Base-by-base conservation (phyloP, 1,140 invertebrate species). In the Drosophila carrolli region DNA sequence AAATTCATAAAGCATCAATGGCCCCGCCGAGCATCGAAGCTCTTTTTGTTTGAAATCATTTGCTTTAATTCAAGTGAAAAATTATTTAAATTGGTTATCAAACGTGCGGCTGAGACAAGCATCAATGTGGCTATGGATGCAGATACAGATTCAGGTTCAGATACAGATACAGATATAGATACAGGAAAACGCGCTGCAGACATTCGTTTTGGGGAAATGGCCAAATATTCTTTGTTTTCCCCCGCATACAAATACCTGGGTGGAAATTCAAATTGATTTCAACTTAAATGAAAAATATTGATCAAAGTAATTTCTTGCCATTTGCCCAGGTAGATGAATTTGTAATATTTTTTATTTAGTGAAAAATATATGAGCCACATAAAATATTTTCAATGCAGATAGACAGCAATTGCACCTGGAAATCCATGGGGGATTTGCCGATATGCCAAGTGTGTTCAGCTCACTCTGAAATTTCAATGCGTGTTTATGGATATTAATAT, bases 61-160 rank as follows among this genome's bases (percentile, higher is more conserved):
- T 83, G 83, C 65, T 88, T 88, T 88, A 88, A 88, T 88, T 88
- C 83, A 88, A 88, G 83, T 89, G 83, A 88, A 88, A 88, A 89
- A 88, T 88, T 88, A 88, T 88, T 88, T 88, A 88, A 88, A 88
- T 88, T 88, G 83, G 60, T 89, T 89, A 89, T 89, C 83, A 88
- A 83, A 82, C 74, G 82, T 85, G 77, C 81, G 59, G 48, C 61
- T 56, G 58, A 70, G 62, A 70, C 51, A 60, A 44, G 55, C 72
- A 58, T 66, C 60, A 32, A 40, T 66, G 35, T 29, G 47, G 35
- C 41, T 48, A 41, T 37, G 47, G 46, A 55, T 56, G 47, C 65
- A 76, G 37, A 54, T 51, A 63, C 29, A 46, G 40, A 41, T 46
- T 46, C 16, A 35, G 41, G 4, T 35, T 35, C 9, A 32, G 53